phyloP scores from a whole-genome alignment of 1,140 invertebrate species.

The Eriocheir sinensis region DNA sequence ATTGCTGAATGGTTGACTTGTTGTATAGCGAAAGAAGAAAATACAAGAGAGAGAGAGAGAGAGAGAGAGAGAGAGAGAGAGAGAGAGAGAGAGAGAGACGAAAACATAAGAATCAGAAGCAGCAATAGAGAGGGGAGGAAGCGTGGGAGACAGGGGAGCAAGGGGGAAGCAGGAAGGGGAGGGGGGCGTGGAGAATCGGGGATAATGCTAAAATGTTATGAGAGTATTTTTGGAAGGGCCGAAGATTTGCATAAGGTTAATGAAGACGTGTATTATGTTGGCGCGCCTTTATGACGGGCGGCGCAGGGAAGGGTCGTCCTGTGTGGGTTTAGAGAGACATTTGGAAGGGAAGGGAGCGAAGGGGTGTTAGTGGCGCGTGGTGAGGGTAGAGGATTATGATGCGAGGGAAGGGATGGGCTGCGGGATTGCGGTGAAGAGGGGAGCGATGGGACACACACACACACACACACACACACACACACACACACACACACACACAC shows the following conservation, averaged over 20 bases:
- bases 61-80: too few species aligned
- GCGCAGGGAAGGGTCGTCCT: neutral
- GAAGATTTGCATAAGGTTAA: constrained; percentile 47
- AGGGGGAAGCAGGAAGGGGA: too few species aligned
- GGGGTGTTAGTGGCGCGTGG: constrained; percentile 10
- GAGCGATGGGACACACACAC: neutral
- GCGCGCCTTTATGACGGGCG: neutral
- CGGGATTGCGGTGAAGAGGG: constrained; percentile 50
- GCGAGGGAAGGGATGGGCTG: constrained; percentile 40
- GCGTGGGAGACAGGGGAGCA: too few species aligned
- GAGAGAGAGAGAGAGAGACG: too few species aligned
- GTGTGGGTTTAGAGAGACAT: neutral
- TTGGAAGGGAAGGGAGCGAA: neutral
- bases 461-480: neutral
- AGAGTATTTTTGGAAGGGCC: neutral
- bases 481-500: constrained; percentile 22
- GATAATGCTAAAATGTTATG: neutral
- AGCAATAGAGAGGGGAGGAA: too few species aligned
- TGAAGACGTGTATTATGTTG: constrained; percentile 40
- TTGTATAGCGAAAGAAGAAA: too few species aligned
- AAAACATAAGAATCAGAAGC: too few species aligned
- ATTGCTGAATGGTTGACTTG: too few species aligned
- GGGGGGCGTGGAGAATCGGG: neutral
- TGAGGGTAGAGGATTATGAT: constrained; percentile 24
- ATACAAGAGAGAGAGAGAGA: too few species aligned